Evolutionary conservation across 2,888 invertebrate genomes (phyloP).

Genomic region (Drosophila neotestacea): DNA sequence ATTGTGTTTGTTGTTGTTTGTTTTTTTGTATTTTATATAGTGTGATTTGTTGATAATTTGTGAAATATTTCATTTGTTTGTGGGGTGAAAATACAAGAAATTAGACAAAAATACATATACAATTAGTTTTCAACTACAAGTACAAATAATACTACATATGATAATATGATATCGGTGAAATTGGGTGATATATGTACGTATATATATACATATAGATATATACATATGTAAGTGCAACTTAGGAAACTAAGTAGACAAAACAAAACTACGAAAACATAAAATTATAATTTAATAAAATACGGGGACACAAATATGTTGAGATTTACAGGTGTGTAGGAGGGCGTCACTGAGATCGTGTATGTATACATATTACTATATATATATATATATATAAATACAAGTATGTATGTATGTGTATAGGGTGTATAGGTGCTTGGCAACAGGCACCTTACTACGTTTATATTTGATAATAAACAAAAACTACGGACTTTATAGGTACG

Average conservation of each 20-base stretch:
- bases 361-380: conserved; percentile 25
- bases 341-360: conserved; percentile 31
- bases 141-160: conserved; percentile 67
- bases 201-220: conserved; percentile 38
- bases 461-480: conserved; percentile 40
- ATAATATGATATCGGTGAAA: conserved; percentile 15
- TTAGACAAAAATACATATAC: conserved; percentile 84
- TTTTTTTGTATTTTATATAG: conserved; percentile 63
- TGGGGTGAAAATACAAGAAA: conserved; percentile 83
- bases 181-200: conserved; percentile 36
- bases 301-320: conserved; percentile 34
- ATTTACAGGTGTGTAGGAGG: conserved; percentile 21
- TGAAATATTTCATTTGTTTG: conserved; percentile 61
- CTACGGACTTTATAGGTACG: conserved; percentile 53
- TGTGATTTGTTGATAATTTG: conserved; percentile 61
- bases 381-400: conserved; percentile 38
- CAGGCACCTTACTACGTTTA: conserved; percentile 48
- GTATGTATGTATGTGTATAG: conserved; percentile 12
- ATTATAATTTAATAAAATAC: conserved; percentile 55
- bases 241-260: conserved; percentile 48
- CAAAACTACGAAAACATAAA: conserved; percentile 61
- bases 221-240: conserved; percentile 56
- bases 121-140: conserved; percentile 83
- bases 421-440: conserved; percentile 54
- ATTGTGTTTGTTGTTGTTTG: conserved; percentile 41